Evolutionary conservation across 2,888 invertebrate species (phyloP).

Genomic region (Antheraea yamamai): DNA sequence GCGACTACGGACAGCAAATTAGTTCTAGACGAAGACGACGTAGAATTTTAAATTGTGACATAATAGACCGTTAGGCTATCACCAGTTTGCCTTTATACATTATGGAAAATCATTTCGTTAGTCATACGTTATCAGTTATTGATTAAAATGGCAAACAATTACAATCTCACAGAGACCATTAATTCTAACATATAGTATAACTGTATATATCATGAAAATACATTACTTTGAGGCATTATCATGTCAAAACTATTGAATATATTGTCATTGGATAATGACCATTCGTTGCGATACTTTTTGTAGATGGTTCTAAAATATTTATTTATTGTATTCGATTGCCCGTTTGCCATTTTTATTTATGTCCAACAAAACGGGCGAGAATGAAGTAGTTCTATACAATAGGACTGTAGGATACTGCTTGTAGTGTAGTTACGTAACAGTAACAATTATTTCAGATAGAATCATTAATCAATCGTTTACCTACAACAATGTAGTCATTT

Average conservation of each 20-base stretch:
- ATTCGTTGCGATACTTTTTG: too few species aligned
- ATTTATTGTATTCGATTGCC: too few species aligned
- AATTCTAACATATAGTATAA: too few species aligned
- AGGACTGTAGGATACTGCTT: not conserved
- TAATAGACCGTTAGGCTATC: not conserved
- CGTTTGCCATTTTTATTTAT: too few species aligned
- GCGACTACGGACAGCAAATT: not conserved
- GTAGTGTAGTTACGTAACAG: not conserved
- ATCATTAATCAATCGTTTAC: too few species aligned
- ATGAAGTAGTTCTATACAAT: not conserved
- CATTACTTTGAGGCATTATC: too few species aligned
- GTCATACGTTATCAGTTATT: not conserved
- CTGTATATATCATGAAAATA: too few species aligned
- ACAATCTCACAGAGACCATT: too few species aligned
- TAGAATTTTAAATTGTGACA: not conserved
- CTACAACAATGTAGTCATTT: not conserved
- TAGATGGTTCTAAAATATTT: too few species aligned
- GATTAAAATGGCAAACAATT: not conserved
- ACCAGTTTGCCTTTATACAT: not conserved
- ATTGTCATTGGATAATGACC: too few species aligned
- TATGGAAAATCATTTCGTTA: not conserved
- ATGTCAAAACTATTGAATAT: too few species aligned
- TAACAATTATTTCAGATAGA: not conserved
- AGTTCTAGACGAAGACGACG: not conserved
- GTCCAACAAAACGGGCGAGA: not conserved